Evolutionary conservation across 2,797 vertebrate species (phyloP).

Genomic region (Malurus splendens): DNA sequence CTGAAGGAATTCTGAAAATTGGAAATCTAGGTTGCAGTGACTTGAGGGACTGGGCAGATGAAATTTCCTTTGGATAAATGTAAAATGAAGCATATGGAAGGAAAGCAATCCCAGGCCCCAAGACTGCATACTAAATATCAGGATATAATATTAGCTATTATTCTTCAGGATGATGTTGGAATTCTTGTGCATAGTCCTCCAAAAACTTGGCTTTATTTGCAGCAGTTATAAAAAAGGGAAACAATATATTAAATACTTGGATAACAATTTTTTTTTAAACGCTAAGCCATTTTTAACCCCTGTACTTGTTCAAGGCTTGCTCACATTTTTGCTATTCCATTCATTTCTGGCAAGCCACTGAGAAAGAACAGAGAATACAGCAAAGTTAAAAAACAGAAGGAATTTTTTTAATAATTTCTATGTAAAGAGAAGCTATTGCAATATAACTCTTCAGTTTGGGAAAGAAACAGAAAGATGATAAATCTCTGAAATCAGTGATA

Average conservation of each 20-base stretch:
- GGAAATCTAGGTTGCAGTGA: neutral
- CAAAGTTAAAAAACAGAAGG: neutral
- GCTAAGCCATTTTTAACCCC: neutral
- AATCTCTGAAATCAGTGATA: neutral
- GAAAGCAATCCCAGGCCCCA: neutral
- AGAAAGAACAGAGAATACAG: neutral
- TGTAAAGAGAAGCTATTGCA: neutral
- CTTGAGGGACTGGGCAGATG: neutral
- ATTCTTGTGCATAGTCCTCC: neutral
- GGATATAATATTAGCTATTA: neutral
- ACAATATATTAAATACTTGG: neutral
- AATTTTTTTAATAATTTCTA: neutral
- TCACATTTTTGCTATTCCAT: neutral
- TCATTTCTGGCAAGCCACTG: neutral
- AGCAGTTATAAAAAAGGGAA: neutral
- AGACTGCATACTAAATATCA: neutral
- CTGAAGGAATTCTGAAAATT: slow-evolving; percentile 14
- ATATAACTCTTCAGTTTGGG: neutral
- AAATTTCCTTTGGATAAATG: neutral
- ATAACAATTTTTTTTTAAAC: neutral
- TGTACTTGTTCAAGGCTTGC: neutral
- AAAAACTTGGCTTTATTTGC: neutral
- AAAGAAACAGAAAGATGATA: neutral
- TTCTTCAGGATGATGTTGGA: neutral
- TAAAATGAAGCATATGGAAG: neutral